A percentile compares a stretch with the other conserved stretches of the same genome.
Conservation (phyloP, 2,797 vertebrate species). For the Distichodus sexfasciatus region DNA sequence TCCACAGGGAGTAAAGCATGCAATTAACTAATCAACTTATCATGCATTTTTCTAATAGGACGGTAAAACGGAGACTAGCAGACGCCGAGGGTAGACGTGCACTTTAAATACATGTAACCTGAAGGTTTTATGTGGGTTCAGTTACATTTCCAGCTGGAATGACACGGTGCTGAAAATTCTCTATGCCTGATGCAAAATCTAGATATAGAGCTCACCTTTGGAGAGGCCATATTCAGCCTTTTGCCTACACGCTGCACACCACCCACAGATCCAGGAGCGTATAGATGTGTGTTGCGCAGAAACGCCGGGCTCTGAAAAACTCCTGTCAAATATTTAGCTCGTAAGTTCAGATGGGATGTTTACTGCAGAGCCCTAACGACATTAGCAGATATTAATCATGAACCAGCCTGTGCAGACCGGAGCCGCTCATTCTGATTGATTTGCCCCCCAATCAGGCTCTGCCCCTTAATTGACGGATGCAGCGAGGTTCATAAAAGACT, state of each 20-base stretch:
- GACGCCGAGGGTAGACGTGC: too few relatives aligned
- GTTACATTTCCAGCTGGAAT: not conserved
- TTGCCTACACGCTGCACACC: constrained; percentile 43
- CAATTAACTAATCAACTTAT: too few relatives aligned
- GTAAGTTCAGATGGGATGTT: constrained; percentile 23
- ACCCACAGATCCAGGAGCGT: constrained; percentile 38
- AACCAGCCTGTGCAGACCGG: constrained; percentile 23
- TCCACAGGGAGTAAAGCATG: too few relatives aligned
- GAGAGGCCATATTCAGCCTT: constrained; percentile 33
- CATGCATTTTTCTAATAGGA: too few relatives aligned
- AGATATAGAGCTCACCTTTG: constrained; percentile 32
- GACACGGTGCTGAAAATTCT: constrained; percentile 1
- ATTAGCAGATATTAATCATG: constrained; percentile 32
- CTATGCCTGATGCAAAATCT: constrained; percentile 15
- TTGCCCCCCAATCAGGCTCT: not conserved
- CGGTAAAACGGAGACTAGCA: too few relatives aligned
- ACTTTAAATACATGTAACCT: not conserved
- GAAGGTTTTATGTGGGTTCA: not conserved
- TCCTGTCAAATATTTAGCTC: constrained; percentile 32
- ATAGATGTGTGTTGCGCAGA: constrained; percentile 19
- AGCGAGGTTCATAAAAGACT: constrained; percentile 24
- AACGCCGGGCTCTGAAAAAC: constrained; percentile 7
- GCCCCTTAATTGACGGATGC: constrained; percentile 8
- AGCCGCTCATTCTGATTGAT: constrained; percentile 17
- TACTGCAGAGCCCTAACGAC: constrained; percentile 26